These are phyloP conservation scores for Parazoanthus atlanticus DNA, from an alignment of 92 coral and sea anemone species.

Conservation along the genomic window DNA sequence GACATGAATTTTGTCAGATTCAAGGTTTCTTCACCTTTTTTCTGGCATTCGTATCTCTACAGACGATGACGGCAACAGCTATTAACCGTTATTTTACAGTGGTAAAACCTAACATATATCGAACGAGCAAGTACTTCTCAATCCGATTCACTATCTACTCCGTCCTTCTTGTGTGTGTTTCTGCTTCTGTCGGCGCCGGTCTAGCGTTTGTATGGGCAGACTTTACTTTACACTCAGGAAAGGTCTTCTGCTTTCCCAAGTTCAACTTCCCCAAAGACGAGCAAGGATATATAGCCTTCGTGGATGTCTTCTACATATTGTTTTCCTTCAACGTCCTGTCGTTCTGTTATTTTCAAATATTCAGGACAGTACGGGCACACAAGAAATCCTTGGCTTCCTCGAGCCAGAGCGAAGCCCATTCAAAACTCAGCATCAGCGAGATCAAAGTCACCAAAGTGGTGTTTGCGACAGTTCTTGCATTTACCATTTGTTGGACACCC, in stretches of 20 bases:
- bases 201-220: slow-evolving; percentile 71
- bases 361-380: slow-evolving; percentile 66
- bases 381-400: slow-evolving; percentile 33
- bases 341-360: slow-evolving; percentile 69
- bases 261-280: slow-evolving; percentile 53
- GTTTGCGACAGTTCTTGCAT: slow-evolving; percentile 76
- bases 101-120: slow-evolving; percentile 68
- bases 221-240: slow-evolving; percentile 72
- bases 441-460: slow-evolving; percentile 69
- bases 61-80: slow-evolving; percentile 86
- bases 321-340: slow-evolving; percentile 61
- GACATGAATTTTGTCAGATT: slow-evolving; percentile 63
- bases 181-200: slow-evolving; percentile 77
- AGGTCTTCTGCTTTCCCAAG: slow-evolving; percentile 71
- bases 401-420: neutral
- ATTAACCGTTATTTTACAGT: slow-evolving; percentile 78
- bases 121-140: slow-evolving; percentile 57
- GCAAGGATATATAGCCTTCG: slow-evolving; percentile 71
- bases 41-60: slow-evolving; percentile 73
- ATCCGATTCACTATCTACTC: slow-evolving; percentile 51
- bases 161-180: slow-evolving; percentile 45
- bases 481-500: slow-evolving; percentile 78
- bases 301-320: slow-evolving; percentile 64
- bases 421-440: slow-evolving; percentile 49
- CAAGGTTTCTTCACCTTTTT: slow-evolving; percentile 81